Conservation (phyloP, 2,113 vertebrate species). For the Sinocyclocheilus grahami region DNA sequence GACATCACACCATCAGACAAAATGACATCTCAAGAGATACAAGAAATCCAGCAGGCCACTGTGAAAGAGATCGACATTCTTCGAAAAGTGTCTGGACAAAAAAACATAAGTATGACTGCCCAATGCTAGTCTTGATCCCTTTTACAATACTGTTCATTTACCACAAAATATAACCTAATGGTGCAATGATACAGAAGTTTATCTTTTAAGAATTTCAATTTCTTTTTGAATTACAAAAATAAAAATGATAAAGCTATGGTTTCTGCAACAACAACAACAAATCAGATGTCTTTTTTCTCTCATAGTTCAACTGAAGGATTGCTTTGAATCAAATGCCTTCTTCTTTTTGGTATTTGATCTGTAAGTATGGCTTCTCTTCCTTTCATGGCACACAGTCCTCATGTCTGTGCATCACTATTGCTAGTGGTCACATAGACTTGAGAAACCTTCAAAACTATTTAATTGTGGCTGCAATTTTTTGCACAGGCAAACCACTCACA, state of each 20-base stretch:
- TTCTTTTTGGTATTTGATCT: constrained; percentile 97
- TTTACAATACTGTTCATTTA: too few species aligned
- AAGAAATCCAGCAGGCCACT: constrained; percentile 86
- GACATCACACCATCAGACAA: constrained; percentile 92
- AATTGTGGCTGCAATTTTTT: neutral
- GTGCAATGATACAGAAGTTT: neutral
- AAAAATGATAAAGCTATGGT: neutral
- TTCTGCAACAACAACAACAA: neutral
- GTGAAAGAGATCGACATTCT: constrained; percentile 95
- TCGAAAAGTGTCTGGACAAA: constrained; percentile 85
- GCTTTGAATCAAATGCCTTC: constrained; percentile 91
- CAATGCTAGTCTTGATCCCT: neutral
- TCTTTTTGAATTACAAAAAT: neutral
- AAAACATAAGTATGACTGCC: constrained; percentile 84
- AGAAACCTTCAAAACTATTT: neutral
- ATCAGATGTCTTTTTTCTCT: constrained; percentile 57
- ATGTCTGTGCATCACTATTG: neutral
- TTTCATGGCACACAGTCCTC: neutral
- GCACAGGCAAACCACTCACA: neutral
- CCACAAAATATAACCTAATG: neutral
- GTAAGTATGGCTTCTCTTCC: constrained; percentile 76
- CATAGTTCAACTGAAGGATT: constrained; percentile 95
- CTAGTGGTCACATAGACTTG: neutral
- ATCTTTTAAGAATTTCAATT: neutral
- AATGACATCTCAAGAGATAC: constrained; percentile 80